Evolutionary conservation across 1,140 invertebrate species (phyloP), one percentile per base, ranked within the genome.

Genomic region (Dinoponera quadriceps): DNA sequence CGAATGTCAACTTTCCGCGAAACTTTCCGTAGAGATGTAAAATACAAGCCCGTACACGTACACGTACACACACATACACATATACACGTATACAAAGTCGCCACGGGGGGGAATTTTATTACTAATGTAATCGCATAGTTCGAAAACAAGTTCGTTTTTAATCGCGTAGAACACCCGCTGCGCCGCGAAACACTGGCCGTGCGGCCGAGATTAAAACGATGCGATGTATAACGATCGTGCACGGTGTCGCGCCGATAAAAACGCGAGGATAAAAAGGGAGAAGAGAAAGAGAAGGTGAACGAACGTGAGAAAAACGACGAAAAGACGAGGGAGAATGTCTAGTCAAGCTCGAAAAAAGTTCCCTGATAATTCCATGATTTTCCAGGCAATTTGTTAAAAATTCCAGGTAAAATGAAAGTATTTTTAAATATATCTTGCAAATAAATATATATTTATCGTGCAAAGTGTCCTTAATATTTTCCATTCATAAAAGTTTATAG

Each of bases 61-160:
- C 33, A 33, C 33, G 51, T 25, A 11, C 33, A 33, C 33, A 33
- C 33, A 33, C 33, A 33, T 7, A 33, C 33, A 3, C 38, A 44
- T 9, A 44, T 11, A 25, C 55, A 25, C 20, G 9, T 38, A 54
- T 11, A 73, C 54, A 4, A 59, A 77, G 51, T 57, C 57, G 7
- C n/a, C 75, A 14, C 18, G 22, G 33, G 7, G 22, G 48, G 27
- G 69, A 78, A 78, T 78, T 78, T 68, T 57, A 80, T 71, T 71
- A 51, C 68, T 80, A 71, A 80, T 71, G 51, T 68, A 80, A 80
- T 80, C 63, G 22, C 75, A 71, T 80, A 80, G 75, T 80, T 80
- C 48, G 18, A 25, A 55, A 80, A 69, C 75, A 29, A 71, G 65
- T 29, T 48, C 75, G 51, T 80, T 80, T 80, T 80, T 80, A 80